phyloP scores from a whole-genome alignment of 2,888 invertebrate genomes.

The Plutella xylostella region DNA sequence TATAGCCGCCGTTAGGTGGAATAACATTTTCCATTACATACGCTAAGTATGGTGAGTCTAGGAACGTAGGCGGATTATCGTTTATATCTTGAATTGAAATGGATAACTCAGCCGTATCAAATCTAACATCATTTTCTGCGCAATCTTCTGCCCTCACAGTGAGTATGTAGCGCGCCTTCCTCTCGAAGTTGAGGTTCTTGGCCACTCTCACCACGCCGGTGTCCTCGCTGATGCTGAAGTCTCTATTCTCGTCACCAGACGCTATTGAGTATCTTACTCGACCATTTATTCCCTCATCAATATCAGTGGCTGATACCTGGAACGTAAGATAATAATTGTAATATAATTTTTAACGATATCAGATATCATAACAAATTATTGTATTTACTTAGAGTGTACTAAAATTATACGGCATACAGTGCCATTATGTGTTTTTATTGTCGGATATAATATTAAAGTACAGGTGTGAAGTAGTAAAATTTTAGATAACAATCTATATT shows the following conservation, averaged over 20 bases:
- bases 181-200: conserved; percentile 93
- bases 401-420: background rate
- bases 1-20: conserved; percentile 82
- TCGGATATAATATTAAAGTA: too few species aligned
- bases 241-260: conserved; percentile 89
- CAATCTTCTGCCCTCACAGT: conserved; percentile 91
- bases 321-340: conserved; percentile 19
- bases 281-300: conserved; percentile 91
- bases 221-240: conserved; percentile 93
- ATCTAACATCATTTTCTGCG: conserved; percentile 77
- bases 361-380: background rate
- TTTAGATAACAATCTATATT: conserved; percentile 9
- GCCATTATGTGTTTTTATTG: too few species aligned
- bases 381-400: background rate
- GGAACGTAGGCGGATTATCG: conserved; percentile 92
- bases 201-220: conserved; percentile 91
- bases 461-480: conserved; percentile 4
- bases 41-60: conserved; percentile 94
- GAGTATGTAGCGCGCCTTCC: conserved; percentile 85
- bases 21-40: conserved; percentile 94
- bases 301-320: conserved; percentile 89
- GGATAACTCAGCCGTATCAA: conserved; percentile 83
- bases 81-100: conserved; percentile 92
- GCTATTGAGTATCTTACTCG: conserved; percentile 91
- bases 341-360: background rate